A percentile compares a stretch with the other conserved stretches of the same genome.
Conservation (phyloP, 2,888 invertebrate genomes). For the Cacoxenus indagator region DNA sequence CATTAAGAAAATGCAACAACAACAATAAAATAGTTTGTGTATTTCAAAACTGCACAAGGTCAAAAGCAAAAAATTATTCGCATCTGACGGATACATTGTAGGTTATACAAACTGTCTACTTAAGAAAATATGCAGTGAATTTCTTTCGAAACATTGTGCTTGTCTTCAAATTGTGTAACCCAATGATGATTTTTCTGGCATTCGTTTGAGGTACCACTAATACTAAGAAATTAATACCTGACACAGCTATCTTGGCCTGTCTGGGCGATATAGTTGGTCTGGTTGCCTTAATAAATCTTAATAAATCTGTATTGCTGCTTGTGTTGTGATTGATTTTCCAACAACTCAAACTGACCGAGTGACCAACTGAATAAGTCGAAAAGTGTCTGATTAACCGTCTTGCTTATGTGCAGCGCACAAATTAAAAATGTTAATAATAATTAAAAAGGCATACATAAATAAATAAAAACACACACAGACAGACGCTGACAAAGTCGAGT, state of each 20-base stretch:
- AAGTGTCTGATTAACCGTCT: background rate
- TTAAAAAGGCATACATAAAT: no score
- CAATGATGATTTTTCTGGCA: no score
- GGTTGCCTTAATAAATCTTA: conserved; percentile 38
- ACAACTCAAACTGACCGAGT: background rate
- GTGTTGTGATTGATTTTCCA: conserved; percentile 16
- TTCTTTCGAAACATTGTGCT: no score
- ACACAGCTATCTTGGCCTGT: no score
- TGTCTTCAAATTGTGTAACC: no score
- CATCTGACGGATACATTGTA: no score
- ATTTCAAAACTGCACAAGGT: conserved; percentile 53
- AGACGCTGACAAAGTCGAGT: background rate
- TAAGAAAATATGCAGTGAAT: no score
- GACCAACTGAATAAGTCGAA: background rate
- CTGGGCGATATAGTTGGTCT: no score
- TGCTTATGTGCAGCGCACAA: background rate
- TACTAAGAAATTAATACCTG: no score
- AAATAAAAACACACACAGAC: background rate
- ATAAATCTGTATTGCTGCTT: conserved; percentile 8
- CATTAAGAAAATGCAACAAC: background rate
- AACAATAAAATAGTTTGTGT: conserved; percentile 23
- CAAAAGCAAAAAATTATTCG: no score
- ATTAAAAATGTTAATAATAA: background rate
- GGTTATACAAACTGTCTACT: no score
- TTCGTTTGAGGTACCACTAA: no score